Percentiles rank a stretch among this genome's conserved stretches.
Conservation (phyloP, 2,888 invertebrate species). For the Lucinisca nassula region DNA sequence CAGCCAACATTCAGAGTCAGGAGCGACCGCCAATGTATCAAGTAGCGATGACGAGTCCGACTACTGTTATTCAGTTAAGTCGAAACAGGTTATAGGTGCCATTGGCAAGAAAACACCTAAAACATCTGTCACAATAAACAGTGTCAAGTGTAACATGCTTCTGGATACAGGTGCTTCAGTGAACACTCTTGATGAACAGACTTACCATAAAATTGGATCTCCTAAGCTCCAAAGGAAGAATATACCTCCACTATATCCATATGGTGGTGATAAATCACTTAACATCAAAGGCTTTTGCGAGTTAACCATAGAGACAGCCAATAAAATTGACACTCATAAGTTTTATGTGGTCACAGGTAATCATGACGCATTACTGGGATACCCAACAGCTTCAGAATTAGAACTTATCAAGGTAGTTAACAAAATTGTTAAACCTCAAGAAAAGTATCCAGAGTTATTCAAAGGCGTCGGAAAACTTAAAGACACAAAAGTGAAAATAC, state of each 20-base stretch:
- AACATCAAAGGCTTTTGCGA: slow-evolving; percentile 32
- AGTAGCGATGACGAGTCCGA: neutral
- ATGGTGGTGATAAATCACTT: slow-evolving; percentile 34
- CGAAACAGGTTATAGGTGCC: neutral
- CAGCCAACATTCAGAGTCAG: too few species aligned
- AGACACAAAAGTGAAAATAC: slow-evolving; percentile 41
- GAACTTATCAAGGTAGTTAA: slow-evolving; percentile 46
- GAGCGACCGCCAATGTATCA: too few species aligned
- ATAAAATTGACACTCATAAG: slow-evolving; percentile 16
- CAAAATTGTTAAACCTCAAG: neutral
- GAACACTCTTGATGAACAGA: slow-evolving; percentile 58
- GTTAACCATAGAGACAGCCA: slow-evolving; percentile 37
- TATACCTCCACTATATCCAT: slow-evolving; percentile 36
- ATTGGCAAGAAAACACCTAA: slow-evolving; percentile 4
- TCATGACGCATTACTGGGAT: slow-evolving; percentile 50
- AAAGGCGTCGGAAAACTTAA: slow-evolving; percentile 57
- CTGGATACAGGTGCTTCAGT: slow-evolving; percentile 56
- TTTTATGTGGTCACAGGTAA: slow-evolving; percentile 53
- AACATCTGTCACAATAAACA: slow-evolving; percentile 12
- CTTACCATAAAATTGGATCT: slow-evolving; percentile 30
- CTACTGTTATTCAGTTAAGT: neutral
- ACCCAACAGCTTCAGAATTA: slow-evolving; percentile 29
- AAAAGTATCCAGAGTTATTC: slow-evolving; percentile 47
- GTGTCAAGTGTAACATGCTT: neutral
- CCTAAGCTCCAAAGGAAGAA: slow-evolving; percentile 14